These are phyloP conservation scores for Sisyra nigra DNA, from an alignment of 2,888 invertebrate genomes.

Conservation along the genomic window DNA sequence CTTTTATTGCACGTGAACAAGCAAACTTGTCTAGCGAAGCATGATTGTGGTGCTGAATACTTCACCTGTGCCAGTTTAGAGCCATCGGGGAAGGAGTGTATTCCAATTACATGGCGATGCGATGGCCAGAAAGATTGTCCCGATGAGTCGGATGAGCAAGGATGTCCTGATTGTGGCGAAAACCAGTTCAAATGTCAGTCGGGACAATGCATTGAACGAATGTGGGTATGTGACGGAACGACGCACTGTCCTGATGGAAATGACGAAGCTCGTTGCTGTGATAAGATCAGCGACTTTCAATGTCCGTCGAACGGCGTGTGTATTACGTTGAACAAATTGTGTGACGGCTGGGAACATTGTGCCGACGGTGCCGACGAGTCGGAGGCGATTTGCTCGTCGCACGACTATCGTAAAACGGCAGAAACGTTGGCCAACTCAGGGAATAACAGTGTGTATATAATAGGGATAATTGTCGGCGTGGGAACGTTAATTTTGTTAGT, in stretches of 20 bases:
- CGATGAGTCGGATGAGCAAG: conserved; percentile 67
- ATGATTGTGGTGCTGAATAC: conserved; percentile 53
- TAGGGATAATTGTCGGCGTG: conserved; percentile 36
- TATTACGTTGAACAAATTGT: conserved; percentile 46
- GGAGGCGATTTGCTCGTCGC: conserved; percentile 38
- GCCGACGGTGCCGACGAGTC: conserved; percentile 68
- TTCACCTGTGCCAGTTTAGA: conserved; percentile 47
- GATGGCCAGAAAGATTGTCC: conserved; percentile 72
- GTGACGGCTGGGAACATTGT: conserved; percentile 65
- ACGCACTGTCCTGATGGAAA: conserved; percentile 50
- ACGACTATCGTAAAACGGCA: background rate
- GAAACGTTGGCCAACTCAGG: conserved; percentile 13
- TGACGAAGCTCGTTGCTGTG: conserved; percentile 55
- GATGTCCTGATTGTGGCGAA: conserved; percentile 51
- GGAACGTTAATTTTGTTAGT: conserved; percentile 35
- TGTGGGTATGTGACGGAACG: conserved; percentile 42
- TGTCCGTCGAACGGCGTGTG: conserved; percentile 62
- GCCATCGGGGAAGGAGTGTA: conserved; percentile 42
- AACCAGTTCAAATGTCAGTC: conserved; percentile 47
- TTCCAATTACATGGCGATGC: conserved; percentile 54
- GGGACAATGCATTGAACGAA: conserved; percentile 23
- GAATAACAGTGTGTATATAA: conserved; percentile 35
- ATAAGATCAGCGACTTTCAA: conserved; percentile 40
- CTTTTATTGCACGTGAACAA: conserved; percentile 42
- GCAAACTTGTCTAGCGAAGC: conserved; percentile 46